phyloP scores from a whole-genome alignment of 2,888 invertebrate genomes.

The Patella ulyssiponensis region DNA sequence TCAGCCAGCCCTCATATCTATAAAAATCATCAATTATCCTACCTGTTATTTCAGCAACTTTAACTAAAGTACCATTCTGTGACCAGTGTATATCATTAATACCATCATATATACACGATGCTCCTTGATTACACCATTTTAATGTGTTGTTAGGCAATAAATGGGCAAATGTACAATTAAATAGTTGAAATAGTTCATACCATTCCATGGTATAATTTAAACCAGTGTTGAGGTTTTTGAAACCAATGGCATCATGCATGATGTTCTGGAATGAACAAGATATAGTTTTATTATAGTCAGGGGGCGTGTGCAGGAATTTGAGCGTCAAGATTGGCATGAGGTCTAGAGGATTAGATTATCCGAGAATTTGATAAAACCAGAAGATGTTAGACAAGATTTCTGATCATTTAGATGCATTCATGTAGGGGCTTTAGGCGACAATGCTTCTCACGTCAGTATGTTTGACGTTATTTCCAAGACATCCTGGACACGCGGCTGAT shows the following conservation, averaged over 20 bases:
- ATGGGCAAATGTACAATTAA: constrained; percentile 68
- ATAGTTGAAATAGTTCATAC: constrained; percentile 66
- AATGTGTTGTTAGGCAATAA: constrained; percentile 50
- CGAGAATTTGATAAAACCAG: too few species aligned
- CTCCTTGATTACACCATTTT: constrained; percentile 68
- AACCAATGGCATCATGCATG: constrained; percentile 67
- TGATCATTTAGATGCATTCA: too few species aligned
- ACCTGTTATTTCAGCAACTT: constrained; percentile 61
- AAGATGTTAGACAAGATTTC: too few species aligned
- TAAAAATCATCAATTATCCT: not conserved
- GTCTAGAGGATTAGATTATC: too few species aligned
- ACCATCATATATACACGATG: constrained; percentile 63
- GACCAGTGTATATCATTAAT: constrained; percentile 63
- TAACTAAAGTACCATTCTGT: constrained; percentile 59
- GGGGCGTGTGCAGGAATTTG: not conserved
- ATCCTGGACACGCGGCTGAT: too few species aligned
- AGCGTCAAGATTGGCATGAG: too few species aligned
- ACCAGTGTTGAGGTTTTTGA: constrained; percentile 59
- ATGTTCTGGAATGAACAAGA: constrained; percentile 52
- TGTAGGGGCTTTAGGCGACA: too few species aligned
- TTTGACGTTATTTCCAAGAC: too few species aligned
- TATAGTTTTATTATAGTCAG: not conserved
- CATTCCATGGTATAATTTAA: constrained; percentile 66
- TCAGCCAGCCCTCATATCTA: too few species aligned
- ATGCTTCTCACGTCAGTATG: too few species aligned